phyloP scores from a whole-genome alignment of 2,888 invertebrate species.

The Cataglyphis livida region DNA sequence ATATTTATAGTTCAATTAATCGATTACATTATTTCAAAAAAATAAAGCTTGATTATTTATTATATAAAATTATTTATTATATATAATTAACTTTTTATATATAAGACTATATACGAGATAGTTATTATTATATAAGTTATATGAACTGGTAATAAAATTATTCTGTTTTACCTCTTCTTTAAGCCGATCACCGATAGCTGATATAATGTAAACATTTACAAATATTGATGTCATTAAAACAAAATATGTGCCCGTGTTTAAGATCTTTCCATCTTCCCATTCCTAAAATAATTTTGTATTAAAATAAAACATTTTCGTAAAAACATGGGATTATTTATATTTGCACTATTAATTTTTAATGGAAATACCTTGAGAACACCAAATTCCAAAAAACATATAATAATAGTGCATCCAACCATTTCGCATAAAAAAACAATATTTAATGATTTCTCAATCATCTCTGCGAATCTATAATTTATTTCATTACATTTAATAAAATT shows the following conservation, averaged over 20 bases:
- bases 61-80: not conserved
- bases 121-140: not conserved
- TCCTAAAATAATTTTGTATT: conserved; percentile 59
- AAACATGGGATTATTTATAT: not conserved
- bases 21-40: not conserved
- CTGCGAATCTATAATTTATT: conserved; percentile 77
- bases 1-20: not conserved
- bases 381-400: conserved; percentile 81
- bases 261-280: conserved; percentile 57
- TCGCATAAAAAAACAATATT: conserved; percentile 77
- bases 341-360: not conserved
- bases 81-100: not conserved
- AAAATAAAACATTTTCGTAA: conserved; percentile 18
- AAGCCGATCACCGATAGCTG: conserved; percentile 79
- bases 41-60: not conserved
- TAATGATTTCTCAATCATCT: conserved; percentile 78
- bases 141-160: not conserved
- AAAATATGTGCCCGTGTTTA: conserved; percentile 63
- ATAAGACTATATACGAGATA: not conserved
- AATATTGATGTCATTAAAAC: conserved; percentile 75
- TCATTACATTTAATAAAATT: not conserved
- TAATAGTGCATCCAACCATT: conserved; percentile 80
- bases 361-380: conserved; percentile 75
- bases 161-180: conserved; percentile 69
- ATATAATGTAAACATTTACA: conserved; percentile 75